Base-by-base conservation (phyloP, 2,888 invertebrate species). In the Vannuccia rotundouncinata region DNA sequence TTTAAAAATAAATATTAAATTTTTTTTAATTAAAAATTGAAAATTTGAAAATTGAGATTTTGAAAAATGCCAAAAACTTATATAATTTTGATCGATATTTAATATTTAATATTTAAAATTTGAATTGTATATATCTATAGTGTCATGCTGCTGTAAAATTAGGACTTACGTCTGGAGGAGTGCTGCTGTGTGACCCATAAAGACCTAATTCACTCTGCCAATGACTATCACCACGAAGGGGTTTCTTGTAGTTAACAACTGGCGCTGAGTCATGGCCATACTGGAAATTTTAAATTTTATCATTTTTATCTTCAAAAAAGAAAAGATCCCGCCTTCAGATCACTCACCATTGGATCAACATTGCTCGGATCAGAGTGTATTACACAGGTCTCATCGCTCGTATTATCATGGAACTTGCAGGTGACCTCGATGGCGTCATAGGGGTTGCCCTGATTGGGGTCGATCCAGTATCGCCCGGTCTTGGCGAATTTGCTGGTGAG, bases 391-490 rank as follows among this genome's bases (percentile, higher is more conserved):
- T 78, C 66, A 1, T 60, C 78, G 25, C 10, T 25, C n/a, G 76
- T 17, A 13, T 80, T 27, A 2, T 80, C 29, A 17, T 80, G 27
- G 74, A 80, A 80, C n/a, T 30, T 73, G 77, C 81, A 81, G 29
- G 81, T 74, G 13, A 80, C 81, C 76, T 80, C 60, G 25, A 82
- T 81, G 0, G 81, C 79, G 76, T 82, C 82, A 13, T 31, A n/a
- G 29, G 45, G 30, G 22, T 30, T 31, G 13, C 82, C 82, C n/a
- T 76, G 75, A 59, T 82, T 82, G 59, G 82, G 82, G 45, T 82
- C 82, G 31, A 82, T 82, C 82, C 82, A 82, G 74, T 82, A 82
- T 22, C 73, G 31, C 27, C 81, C 81, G 5, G 79, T 45, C 29
- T 79, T 31, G 29, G 31, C 79, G 22, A 59, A 60, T n/a, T 28